These are phyloP conservation scores for Macrobrachium nipponense DNA, from an alignment of 1,140 invertebrate species.

Conservation along the genomic window DNA sequence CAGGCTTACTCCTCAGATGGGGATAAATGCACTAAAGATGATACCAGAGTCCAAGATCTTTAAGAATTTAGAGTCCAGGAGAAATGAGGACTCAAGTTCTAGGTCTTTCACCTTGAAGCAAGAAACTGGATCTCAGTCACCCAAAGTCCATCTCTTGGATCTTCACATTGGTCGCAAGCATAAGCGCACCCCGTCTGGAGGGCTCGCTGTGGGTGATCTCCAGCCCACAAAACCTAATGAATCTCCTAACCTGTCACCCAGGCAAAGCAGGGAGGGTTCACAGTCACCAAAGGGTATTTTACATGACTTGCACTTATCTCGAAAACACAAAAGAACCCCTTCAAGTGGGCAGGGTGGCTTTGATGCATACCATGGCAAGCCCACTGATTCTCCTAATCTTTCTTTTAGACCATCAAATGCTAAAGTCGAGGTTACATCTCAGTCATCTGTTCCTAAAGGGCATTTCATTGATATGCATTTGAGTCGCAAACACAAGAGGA, in stretches of 20 bases:
- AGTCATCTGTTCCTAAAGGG: constrained; percentile 2
- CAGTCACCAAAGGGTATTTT: constrained; percentile 53
- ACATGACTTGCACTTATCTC: constrained; percentile 36
- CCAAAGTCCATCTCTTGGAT: constrained; percentile 35
- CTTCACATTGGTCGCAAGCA: constrained; percentile 36
- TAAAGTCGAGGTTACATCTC: constrained; percentile 3
- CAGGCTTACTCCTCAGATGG: constrained; percentile 49
- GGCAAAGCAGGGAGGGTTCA: constrained; percentile 35
- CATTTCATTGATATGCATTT: constrained; percentile 41
- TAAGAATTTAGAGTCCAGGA: constrained; percentile 33
- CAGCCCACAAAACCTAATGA: constrained; percentile 18
- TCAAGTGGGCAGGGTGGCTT: constrained; percentile 22
- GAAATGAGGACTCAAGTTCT: constrained; percentile 10
- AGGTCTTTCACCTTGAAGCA: constrained; percentile 26
- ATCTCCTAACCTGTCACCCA: constrained; percentile 32
- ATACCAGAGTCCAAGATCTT: constrained; percentile 48
- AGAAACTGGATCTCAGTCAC: constrained; percentile 41
- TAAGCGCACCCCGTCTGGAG: constrained; percentile 47
- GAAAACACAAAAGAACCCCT: constrained; percentile 35
- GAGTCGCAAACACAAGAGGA: constrained; percentile 33
- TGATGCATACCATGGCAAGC: constrained; percentile 26
- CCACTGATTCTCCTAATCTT: constrained; percentile 35
- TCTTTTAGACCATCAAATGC: constrained; percentile 22
- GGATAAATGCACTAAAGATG: constrained; percentile 48
- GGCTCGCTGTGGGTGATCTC: constrained; percentile 16